Base-by-base conservation (phyloP, 2,113 vertebrate species). In the Actinemys pallida region DNA sequence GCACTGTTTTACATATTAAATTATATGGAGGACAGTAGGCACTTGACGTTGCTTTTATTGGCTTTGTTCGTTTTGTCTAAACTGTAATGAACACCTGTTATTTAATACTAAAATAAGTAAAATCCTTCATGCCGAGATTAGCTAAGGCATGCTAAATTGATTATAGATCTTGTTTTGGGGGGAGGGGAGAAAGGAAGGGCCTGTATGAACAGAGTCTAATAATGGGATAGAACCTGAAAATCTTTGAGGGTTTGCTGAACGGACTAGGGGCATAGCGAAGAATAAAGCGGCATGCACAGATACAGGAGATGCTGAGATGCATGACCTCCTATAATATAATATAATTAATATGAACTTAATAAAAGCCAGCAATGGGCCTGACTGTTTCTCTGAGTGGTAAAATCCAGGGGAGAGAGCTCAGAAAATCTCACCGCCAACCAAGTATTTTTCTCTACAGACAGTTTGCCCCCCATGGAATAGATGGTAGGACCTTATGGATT, bases 81-180 rank as follows among this genome's bases (percentile, higher is more conserved):
- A 57, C 92, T 89, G 93, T 96, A 90, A 90, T 8, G 89, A 90
- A 93, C 91, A 95, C 76, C 53, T 95, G 93, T 49, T 95, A 20
- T 95, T 97, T 59, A 91, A 90, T 83, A 47, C 93, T 8, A 35
- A 90, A 84, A 95, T 84, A 80, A 35, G 85, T 49, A 82, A 82
- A 91, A 83, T 53, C 91, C 81, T 92, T 59, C 83, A 5, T 42
- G 81, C 83, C 47, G 49, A 78, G 95, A 87, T 92, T 69, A 94
- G 90, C 83, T 59, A 52, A 92, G 85, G 86, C 29, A 17, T 2
- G 84, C 49, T 54, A 92, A 93, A 87, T 0, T 62, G 81, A 79
- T 93, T 86, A 75, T 11, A 29, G 57, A 50, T 83, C 83, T 93
- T 8, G 0, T 35, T 35, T 0, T 5, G 49, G 42, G 25, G 81